phyloP scores from a whole-genome alignment of 1,140 invertebrate genomes.

The Teleogryllus occipitalis region DNA sequence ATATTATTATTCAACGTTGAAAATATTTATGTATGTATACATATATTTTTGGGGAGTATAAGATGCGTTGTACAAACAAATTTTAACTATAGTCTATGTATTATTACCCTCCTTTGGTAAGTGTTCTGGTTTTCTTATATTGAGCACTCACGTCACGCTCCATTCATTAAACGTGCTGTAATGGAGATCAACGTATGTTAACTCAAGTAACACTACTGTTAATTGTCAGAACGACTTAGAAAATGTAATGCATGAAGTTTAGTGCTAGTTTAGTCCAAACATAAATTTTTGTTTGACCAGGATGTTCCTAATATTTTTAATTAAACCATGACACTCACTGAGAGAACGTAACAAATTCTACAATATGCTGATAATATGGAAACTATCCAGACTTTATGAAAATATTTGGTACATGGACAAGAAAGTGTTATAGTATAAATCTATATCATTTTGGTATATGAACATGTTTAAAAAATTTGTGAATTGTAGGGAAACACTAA shows the following conservation, averaged over 20 bases:
- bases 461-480: background rate
- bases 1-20: constrained; percentile 19
- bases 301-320: background rate
- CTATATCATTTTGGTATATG: constrained; percentile 5
- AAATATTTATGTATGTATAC: constrained; percentile 24
- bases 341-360: background rate
- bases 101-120: constrained; percentile 12
- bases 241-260: background rate
- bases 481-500: background rate
- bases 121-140: background rate
- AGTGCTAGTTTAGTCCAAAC: background rate
- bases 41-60: constrained; percentile 23
- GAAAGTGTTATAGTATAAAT: background rate
- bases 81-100: constrained; percentile 14
- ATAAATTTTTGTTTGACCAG: background rate
- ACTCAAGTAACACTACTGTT: background rate
- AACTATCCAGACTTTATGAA: background rate
- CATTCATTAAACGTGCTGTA: background rate
- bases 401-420: constrained; percentile 1
- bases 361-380: background rate
- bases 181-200: background rate
- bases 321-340: background rate
- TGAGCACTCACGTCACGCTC: background rate
- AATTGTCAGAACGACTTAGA: background rate
- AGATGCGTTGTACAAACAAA: constrained; percentile 19